Evolutionary conservation across 2,797 vertebrate species (phyloP).

Genomic region (Nasua narica): DNA sequence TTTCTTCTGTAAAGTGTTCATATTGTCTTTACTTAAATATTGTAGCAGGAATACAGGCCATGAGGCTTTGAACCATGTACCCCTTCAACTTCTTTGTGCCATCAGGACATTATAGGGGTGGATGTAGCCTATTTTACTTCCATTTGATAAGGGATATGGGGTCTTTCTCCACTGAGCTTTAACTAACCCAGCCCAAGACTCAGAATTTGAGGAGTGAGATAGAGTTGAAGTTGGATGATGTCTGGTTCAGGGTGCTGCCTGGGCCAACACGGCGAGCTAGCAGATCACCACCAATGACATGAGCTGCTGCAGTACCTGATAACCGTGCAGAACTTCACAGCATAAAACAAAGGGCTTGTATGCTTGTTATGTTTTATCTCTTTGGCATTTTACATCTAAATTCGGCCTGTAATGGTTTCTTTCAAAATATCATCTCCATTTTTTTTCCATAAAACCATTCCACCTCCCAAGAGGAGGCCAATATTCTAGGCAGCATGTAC

Average conservation of each 20-base stretch:
- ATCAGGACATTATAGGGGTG: background rate
- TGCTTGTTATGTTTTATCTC: background rate
- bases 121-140: background rate
- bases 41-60: too few species aligned
- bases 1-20: background rate
- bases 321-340: background rate
- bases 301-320: background rate
- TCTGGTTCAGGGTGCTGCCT: rapidly evolving
- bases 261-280: background rate
- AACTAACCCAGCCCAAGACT: background rate
- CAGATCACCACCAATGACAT: background rate
- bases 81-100: background rate
- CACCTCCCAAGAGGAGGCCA: background rate
- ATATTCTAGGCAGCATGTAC: background rate
- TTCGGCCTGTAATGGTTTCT: background rate
- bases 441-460: background rate
- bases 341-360: background rate
- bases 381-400: background rate
- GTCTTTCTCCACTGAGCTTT: background rate
- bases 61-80: background rate
- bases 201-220: background rate
- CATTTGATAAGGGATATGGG: background rate
- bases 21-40: background rate
- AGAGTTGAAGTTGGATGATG: background rate
- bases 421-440: background rate